Conservation (phyloP, 2,888 invertebrate genomes). For the Ligdia adustata region DNA sequence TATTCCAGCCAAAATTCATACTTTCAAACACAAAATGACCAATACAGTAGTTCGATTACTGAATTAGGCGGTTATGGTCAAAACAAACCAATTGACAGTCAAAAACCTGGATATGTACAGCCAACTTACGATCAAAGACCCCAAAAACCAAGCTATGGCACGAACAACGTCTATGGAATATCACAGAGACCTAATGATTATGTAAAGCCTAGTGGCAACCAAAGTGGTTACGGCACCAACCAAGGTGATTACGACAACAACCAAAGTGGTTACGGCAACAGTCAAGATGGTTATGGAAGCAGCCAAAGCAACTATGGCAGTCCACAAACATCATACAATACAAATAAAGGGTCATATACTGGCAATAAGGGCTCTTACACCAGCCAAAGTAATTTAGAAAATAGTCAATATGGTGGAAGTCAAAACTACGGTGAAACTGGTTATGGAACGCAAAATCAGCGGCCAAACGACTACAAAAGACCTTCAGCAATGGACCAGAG, state of each 20-base stretch:
- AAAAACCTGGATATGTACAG: slow-evolving; percentile 19
- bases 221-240: slow-evolving; percentile 27
- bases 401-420: slow-evolving; percentile 11
- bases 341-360: slow-evolving; percentile 13
- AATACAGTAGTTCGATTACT: slow-evolving; percentile 41
- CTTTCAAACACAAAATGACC: slow-evolving; percentile 47
- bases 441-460: slow-evolving; percentile 17
- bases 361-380: slow-evolving; percentile 12
- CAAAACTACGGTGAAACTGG: slow-evolving; percentile 12
- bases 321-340: slow-evolving; percentile 11
- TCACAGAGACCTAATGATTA: slow-evolving; percentile 13
- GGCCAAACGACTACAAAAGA: slow-evolving; percentile 27
- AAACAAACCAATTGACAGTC: slow-evolving; percentile 33
- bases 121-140: slow-evolving; percentile 23
- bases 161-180: too few relatives aligned
- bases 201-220: slow-evolving; percentile 29
- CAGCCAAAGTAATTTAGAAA: slow-evolving; percentile 13
- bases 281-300: slow-evolving; percentile 26
- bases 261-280: slow-evolving; percentile 25
- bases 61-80: slow-evolving; percentile 40
- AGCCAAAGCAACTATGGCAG: slow-evolving; percentile 12
- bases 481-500: slow-evolving; percentile 9
- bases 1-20: slow-evolving; percentile 54
- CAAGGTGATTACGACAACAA: slow-evolving; percentile 25
- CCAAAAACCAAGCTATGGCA: slow-evolving; percentile 18